phyloP scores from a whole-genome alignment of 2,113 vertebrate genomes.

The Coturnix japonica region DNA sequence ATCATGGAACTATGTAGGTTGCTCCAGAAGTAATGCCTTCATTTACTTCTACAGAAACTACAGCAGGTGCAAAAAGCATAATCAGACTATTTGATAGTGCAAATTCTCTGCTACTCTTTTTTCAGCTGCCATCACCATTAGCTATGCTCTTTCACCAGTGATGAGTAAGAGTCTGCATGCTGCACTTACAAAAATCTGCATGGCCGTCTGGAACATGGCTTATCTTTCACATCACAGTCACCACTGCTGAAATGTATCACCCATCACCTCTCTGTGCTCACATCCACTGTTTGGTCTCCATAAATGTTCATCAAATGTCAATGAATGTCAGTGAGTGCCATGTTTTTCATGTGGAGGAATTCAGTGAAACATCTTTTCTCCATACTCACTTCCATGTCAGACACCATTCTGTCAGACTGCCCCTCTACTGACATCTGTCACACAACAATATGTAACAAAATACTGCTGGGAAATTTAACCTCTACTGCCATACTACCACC shows the following conservation, averaged over 20 bases:
- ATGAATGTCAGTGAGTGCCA: background rate
- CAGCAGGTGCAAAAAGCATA: too few relatives aligned
- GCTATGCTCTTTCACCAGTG: background rate
- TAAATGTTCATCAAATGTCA: background rate
- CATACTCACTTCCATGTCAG: background rate
- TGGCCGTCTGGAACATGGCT: background rate
- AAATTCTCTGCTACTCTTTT: background rate
- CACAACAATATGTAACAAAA: background rate
- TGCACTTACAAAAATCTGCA: background rate
- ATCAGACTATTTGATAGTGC: too few relatives aligned
- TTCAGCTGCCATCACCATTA: background rate
- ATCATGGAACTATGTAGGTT: background rate
- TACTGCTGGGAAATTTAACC: background rate
- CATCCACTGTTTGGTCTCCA: background rate
- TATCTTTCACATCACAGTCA: too few relatives aligned
- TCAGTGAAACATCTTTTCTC: background rate
- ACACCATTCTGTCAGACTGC: background rate
- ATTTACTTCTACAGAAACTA: background rate
- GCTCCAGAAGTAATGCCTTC: background rate
- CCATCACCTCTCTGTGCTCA: background rate
- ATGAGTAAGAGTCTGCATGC: background rate
- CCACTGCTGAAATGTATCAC: background rate
- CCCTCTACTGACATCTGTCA: background rate
- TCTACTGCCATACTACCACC: background rate
- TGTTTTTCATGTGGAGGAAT: too few relatives aligned